These are phyloP conservation scores for Xestia xanthographa DNA, from an alignment of 2,888 invertebrate genomes.

Conservation along the genomic window DNA sequence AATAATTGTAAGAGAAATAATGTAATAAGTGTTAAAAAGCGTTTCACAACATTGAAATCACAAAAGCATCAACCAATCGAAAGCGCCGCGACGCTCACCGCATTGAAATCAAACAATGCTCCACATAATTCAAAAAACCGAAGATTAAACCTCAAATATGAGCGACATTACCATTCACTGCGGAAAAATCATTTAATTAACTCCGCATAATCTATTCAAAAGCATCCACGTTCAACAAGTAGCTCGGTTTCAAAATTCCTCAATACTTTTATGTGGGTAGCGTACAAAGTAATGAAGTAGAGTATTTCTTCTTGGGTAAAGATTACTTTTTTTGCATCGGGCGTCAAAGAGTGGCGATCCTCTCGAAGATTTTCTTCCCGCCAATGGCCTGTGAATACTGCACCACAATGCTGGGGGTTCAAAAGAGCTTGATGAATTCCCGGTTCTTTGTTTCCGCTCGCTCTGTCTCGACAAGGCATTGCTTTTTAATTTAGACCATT, in stretches of 20 bases:
- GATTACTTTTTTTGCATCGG: constrained; percentile 85
- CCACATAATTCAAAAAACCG: constrained; percentile 47
- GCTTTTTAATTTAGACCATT: constrained; percentile 90
- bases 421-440: constrained; percentile 90
- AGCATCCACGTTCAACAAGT: constrained; percentile 85
- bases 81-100: constrained; percentile 9
- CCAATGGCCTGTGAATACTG: constrained; percentile 85
- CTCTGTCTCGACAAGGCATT: constrained; percentile 88
- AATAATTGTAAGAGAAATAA: background rate
- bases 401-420: constrained; percentile 87
- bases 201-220: constrained; percentile 82
- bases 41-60: background rate
- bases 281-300: constrained; percentile 85
- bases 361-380: constrained; percentile 86
- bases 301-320: constrained; percentile 77
- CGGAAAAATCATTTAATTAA: constrained; percentile 81
- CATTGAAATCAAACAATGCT: constrained; percentile 51
- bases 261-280: constrained; percentile 80
- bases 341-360: constrained; percentile 88
- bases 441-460: constrained; percentile 88
- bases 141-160: constrained; percentile 58
- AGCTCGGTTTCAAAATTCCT: constrained; percentile 78
- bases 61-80: constrained; percentile 18
- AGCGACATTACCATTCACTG: constrained; percentile 70
- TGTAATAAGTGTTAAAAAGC: background rate